Base-by-base conservation (phyloP, 2,797 vertebrate species). In the Neomorphus geoffroyi region DNA sequence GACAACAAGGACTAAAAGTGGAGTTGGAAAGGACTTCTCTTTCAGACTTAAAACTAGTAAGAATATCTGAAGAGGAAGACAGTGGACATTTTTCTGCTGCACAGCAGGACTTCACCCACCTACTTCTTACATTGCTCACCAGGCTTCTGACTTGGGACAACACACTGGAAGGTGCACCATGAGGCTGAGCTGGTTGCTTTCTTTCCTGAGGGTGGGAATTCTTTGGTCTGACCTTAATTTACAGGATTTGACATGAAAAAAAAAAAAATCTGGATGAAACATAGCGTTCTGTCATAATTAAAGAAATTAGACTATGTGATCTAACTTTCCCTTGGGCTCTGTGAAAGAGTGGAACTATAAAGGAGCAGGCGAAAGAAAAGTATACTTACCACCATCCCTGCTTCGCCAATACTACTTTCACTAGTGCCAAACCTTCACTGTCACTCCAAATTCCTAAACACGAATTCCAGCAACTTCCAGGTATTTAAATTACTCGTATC, bases 61-160 rank as follows among this genome's bases (percentile, higher is more conserved):
- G 14, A 45, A 13, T 21, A 53, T 21, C 30, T 35, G 8, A 48
- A n/a, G 12, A 57, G 11, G 43, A 39, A 43, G 23, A 57, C 10
- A 28, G 6, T 65, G 70, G 45, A 77, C 39, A 26, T 21, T 19
- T 35, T 58, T 28, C 39, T 70, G 37, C 9, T 32, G 23, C 1
- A 0, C 4, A 28, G n/a, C 13, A 62, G 57, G 56, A 33, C 19
- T 14, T 41, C 0, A 1, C 15, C 26, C 58, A 72, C 26, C 27
- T 26, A 8, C 50, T 51, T 12, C 43, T 50, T 13, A 30, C 7
- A 2, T 23, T 51, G 16, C 45, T 51, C 45, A 23, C 12, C 4
- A 1, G 37, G 61, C 23, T 62, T 33, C 19, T 10, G 22, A 53
- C 11, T 37, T 10, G 5, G 45, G 21, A 8, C 19, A 33, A 57